Base-by-base conservation (phyloP, 2,888 invertebrate species). In the Athalia cordata region DNA sequence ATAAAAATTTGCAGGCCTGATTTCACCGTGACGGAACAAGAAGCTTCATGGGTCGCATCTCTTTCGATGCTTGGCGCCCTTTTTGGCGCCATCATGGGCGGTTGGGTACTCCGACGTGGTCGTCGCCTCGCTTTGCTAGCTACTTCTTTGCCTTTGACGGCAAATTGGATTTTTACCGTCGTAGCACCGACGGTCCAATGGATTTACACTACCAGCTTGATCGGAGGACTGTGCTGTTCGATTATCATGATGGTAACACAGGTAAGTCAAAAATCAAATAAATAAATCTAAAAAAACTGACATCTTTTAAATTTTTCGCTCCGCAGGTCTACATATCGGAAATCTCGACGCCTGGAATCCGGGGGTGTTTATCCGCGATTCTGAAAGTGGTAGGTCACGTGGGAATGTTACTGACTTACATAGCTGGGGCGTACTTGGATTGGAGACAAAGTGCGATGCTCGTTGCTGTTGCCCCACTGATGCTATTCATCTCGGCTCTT, bases 251-350 rank as follows among this genome's bases (percentile, higher is more conserved):
- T 96, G 91, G 92, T 95, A 55, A 95, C 95, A 80, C 96, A 93
- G 93, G 94, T 95, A 84, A 81, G 84, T 9, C 11, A 6, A 13
- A 49, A 66, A 49, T 13, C 9, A 52, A 3, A 52, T 64, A 7
- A 29, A 29, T 29, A 29, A 29, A 29, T 29, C 29, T 29, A 29
- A 29, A 29, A 15, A 7, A 49, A 49, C 62, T 13, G 47, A 66
- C 29, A 29, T 29, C 66, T n/a, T 8, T 47, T 11, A 47, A 67
- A 15, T 43, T 29, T 7, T 55, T 9, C 45, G 7, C 11, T 43
- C 47, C 29, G 83, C 93, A 92, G 94, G 96, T 97, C 29, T 98
- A 97, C 92, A 95, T 98, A 86, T 96, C 96, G 86, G 98, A 98
- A 91, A 96, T 97, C 86, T 95, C 97, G 47, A 95, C 96, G 43